phyloP scores from a whole-genome alignment of 2,113 vertebrate genomes.

The Colaptes auratus region DNA sequence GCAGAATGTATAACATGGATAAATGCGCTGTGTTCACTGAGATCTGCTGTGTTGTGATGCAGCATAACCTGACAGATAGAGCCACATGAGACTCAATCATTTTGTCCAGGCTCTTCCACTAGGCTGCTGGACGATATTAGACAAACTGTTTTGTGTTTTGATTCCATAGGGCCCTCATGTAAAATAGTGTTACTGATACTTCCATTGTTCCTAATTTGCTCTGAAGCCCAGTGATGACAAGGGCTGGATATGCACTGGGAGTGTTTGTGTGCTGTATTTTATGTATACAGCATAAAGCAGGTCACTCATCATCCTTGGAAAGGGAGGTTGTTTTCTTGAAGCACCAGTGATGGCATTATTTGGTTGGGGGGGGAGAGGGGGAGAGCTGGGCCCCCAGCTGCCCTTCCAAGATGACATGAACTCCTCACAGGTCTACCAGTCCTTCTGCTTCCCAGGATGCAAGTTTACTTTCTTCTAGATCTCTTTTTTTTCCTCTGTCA shows the following conservation, averaged over 20 bases:
- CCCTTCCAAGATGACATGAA: not conserved
- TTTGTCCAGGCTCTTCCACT: not conserved
- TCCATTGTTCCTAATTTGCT: not conserved
- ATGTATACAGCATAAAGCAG: not conserved
- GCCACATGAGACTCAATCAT: not conserved
- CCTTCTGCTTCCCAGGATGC: not conserved
- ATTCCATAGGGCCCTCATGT: rapidly evolving
- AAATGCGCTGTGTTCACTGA: not conserved
- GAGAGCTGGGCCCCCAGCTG: not conserved
- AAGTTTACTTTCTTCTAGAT: not conserved
- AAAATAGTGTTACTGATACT: not conserved
- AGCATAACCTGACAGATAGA: not conserved
- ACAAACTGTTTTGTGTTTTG: not conserved
- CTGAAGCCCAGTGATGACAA: not conserved
- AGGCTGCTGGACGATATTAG: not conserved
- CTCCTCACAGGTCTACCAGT: not conserved
- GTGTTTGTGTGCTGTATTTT: not conserved
- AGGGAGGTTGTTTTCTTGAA: not conserved
- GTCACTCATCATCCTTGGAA: not conserved
- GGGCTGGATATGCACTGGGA: not conserved
- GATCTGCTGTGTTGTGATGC: not conserved
- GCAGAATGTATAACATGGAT: not conserved
- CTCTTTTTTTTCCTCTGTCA: not conserved
- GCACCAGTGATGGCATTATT: rapidly evolving
- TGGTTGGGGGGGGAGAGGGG: not conserved